A percentile compares a stretch with the other conserved stretches of the same genome.
These are phyloP conservation scores for Aphelenchoides besseyi DNA, from an alignment of 1,140 invertebrate genomes.

Conservation along the genomic window DNA sequence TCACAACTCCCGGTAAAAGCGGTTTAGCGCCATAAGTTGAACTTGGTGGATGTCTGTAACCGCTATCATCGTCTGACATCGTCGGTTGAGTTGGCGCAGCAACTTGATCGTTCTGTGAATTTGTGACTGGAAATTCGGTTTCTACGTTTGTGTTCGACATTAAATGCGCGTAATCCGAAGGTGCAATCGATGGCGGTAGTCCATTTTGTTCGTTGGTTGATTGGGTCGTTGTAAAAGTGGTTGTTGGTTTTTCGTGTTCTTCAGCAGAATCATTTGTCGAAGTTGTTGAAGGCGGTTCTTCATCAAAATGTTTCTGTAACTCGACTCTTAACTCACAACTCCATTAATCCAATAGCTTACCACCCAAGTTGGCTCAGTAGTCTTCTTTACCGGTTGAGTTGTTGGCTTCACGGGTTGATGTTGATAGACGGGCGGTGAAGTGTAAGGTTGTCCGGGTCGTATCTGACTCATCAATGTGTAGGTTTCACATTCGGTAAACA, in stretches of 20 bases:
- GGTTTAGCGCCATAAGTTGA: background rate
- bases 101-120: background rate
- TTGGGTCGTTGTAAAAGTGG: background rate
- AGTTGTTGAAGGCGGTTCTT: background rate
- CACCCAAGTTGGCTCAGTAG: background rate
- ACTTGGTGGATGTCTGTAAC: background rate
- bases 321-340: background rate
- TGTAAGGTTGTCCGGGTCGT: background rate
- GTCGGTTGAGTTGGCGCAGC: background rate
- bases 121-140: background rate
- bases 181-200: background rate
- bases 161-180: background rate
- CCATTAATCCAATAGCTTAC: background rate
- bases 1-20: background rate
- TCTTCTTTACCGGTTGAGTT: slow-evolving; percentile 1
- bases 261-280: background rate
- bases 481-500: slow-evolving; percentile 16
- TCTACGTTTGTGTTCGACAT: background rate
- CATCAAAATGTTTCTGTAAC: background rate
- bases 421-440: background rate
- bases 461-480: slow-evolving; percentile 15
- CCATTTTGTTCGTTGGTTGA: background rate
- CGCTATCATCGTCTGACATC: background rate
- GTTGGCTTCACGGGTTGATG: background rate
- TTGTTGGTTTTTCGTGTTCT: background rate